These are phyloP conservation scores for Scortum barcoo DNA, from an alignment of 2,113 vertebrate species.

Conservation along the genomic window DNA sequence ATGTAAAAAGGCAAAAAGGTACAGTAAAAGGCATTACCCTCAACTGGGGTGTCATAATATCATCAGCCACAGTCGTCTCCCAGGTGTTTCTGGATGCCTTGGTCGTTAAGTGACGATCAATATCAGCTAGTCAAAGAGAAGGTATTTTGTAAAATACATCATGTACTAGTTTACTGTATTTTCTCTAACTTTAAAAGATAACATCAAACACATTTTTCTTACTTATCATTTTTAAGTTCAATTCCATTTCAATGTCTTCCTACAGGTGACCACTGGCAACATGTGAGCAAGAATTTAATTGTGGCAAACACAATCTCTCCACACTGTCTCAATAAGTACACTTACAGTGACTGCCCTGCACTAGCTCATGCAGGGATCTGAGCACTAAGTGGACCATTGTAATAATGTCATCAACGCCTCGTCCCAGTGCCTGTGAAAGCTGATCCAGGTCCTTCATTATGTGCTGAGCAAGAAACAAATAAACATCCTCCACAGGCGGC, in stretches of 20 bases:
- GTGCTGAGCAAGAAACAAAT: constrained; percentile 85
- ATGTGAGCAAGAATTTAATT: too few relatives aligned
- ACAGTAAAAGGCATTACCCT: constrained; percentile 74
- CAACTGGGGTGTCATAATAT: constrained; percentile 80
- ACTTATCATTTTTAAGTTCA: too few relatives aligned
- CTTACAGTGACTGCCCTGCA: constrained; percentile 26
- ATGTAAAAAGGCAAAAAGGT: background rate
- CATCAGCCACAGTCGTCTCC: constrained; percentile 80
- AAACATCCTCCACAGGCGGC: constrained; percentile 66
- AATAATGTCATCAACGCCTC: constrained; percentile 84
- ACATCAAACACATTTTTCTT: too few relatives aligned
- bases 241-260: too few relatives aligned
- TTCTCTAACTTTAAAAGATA: background rate
- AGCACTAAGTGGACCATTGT: constrained; percentile 84
- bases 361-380: constrained; percentile 69
- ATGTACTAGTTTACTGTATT: background rate
- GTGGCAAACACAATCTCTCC: too few relatives aligned
- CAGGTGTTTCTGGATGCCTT: constrained; percentile 87
- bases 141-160: background rate
- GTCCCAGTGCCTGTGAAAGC: constrained; percentile 84
- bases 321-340: too few relatives aligned
- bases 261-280: too few relatives aligned
- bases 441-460: constrained; percentile 85
- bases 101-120: constrained; percentile 74
- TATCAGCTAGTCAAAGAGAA: constrained; percentile 70